These are phyloP conservation scores for Microplitis demolitor DNA, from an alignment of 1,140 invertebrate species.

Conservation along the genomic window DNA sequence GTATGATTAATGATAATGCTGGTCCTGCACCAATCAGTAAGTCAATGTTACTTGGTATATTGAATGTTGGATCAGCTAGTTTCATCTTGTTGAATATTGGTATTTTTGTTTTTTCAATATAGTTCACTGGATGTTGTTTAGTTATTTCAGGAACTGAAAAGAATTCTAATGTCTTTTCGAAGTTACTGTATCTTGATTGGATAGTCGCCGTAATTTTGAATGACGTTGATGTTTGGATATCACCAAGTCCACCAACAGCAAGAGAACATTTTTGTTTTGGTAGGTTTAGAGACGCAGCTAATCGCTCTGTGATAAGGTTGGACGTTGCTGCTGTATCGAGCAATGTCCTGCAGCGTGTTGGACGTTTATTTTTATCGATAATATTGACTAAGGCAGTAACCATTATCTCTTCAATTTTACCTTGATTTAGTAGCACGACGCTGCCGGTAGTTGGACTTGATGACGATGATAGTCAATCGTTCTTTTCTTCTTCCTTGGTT, in stretches of 20 bases:
- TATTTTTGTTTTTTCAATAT: background rate
- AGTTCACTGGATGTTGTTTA: background rate
- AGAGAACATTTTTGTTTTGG: background rate
- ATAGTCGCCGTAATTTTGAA: background rate
- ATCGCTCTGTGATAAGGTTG: background rate
- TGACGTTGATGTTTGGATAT: background rate
- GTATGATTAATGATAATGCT: conserved; percentile 11
- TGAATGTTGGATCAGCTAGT: conserved; percentile 23
- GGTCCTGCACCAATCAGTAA: conserved; percentile 12
- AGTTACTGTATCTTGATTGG: background rate
- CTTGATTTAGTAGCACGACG: background rate
- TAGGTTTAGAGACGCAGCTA: background rate
- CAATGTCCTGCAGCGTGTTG: background rate
- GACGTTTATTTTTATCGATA: background rate
- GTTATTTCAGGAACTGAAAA: conserved; percentile 10
- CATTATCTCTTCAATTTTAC: conserved; percentile 2
- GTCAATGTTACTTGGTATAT: conserved; percentile 14
- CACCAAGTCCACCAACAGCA: background rate
- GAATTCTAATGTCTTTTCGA: conserved; percentile 4
- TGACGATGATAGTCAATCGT: background rate
- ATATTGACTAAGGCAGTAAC: background rate
- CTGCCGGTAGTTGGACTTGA: background rate
- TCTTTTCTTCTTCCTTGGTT: background rate
- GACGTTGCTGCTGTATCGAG: conserved; percentile 4
- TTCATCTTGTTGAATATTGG: conserved; percentile 12